Conservation (phyloP, 2,888 invertebrate species). For the Volucella zonaria region DNA sequence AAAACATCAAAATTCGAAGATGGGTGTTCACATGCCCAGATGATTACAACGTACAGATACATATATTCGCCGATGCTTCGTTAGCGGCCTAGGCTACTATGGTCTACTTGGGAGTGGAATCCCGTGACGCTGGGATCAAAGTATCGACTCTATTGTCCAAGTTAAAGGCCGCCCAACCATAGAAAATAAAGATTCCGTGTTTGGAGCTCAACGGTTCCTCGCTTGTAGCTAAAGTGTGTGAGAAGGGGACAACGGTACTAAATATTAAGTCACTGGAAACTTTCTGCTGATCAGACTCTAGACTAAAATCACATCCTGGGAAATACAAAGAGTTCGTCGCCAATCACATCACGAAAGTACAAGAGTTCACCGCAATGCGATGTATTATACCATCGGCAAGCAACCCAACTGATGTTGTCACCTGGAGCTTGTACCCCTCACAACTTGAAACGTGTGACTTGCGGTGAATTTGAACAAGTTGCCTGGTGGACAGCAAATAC, state of each 20-base stretch:
- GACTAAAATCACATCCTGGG: too few relatives aligned
- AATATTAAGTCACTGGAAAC: too few relatives aligned
- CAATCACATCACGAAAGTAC: too few relatives aligned
- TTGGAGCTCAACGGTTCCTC: not conserved
- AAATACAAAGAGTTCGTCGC: too few relatives aligned
- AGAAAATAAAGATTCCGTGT: not conserved
- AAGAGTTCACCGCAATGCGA: not conserved
- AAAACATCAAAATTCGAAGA: too few relatives aligned
- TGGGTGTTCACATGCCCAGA: too few relatives aligned
- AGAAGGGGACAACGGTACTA: too few relatives aligned
- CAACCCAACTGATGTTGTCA: not conserved
- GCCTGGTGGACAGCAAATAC: not conserved
- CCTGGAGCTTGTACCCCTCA: not conserved
- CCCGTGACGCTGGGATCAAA: not conserved
- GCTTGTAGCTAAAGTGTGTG: too few relatives aligned
- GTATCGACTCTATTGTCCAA: not conserved
- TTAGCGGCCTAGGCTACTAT: slow-evolving; percentile 7
- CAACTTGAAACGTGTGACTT: not conserved
- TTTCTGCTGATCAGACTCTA: too few relatives aligned
- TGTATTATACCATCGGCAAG: not conserved
- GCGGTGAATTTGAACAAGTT: not conserved
- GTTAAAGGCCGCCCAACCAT: not conserved
- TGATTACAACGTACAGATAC: not conserved
- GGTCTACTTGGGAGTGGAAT: slow-evolving; percentile 1
- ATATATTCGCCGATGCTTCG: not conserved